Conservation (phyloP, 1,140 invertebrate species). For the Myzus persicae region DNA sequence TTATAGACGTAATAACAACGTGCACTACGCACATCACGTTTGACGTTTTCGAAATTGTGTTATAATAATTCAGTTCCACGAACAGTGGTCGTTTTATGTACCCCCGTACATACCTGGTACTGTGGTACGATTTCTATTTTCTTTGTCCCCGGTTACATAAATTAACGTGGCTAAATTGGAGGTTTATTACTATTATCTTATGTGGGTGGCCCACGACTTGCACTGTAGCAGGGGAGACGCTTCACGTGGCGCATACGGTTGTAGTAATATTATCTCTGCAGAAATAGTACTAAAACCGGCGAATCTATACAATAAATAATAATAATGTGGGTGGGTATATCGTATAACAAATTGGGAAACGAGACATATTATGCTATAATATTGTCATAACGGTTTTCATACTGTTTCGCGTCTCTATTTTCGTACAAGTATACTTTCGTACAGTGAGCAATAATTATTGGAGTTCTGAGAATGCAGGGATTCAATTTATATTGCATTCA, state of each 20-base stretch:
- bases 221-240: background rate
- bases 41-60: background rate
- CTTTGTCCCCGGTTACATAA: background rate
- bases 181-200: background rate
- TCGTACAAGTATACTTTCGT: background rate
- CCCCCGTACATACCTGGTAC: background rate
- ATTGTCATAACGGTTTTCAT: background rate
- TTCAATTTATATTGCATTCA: background rate
- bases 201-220: background rate
- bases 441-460: background rate
- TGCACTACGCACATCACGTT: background rate
- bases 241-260: background rate
- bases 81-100: background rate
- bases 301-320: too few species aligned
- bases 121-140: background rate
- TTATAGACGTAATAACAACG: conserved; percentile 7
- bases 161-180: background rate
- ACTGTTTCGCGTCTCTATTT: background rate
- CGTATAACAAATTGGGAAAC: background rate
- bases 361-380: background rate
- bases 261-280: background rate
- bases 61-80: background rate
- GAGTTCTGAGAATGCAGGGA: background rate
- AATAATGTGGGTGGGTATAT: background rate
- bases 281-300: background rate